These are phyloP conservation scores for Gasteruption jaculator DNA, from an alignment of 2,888 invertebrate genomes.

Conservation along the genomic window DNA sequence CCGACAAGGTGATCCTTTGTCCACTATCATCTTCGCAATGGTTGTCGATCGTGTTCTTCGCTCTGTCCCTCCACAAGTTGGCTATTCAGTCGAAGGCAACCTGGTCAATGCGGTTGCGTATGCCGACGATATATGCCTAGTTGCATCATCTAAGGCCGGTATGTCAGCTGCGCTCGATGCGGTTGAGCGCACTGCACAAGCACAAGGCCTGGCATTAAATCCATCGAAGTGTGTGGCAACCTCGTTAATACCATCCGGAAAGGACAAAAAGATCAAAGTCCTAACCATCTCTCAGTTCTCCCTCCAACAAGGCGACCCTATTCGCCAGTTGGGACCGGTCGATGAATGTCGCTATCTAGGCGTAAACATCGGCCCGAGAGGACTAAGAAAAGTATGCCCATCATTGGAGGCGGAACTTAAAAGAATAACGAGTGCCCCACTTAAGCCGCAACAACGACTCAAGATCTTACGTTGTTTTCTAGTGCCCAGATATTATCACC, in stretches of 20 bases:
- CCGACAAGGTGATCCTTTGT: constrained; percentile 23
- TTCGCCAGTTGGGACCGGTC: constrained; percentile 27
- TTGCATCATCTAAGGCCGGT: constrained; percentile 35
- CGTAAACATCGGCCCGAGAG: constrained; percentile 34
- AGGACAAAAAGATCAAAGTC: background rate
- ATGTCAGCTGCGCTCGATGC: constrained; percentile 32
- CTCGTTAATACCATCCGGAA: constrained; percentile 34
- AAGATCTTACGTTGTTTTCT: constrained; percentile 40
- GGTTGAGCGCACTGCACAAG: background rate
- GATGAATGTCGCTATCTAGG: constrained; percentile 35
- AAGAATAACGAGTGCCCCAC: constrained; percentile 34
- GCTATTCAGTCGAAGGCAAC: constrained; percentile 7
- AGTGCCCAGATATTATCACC: constrained; percentile 43
- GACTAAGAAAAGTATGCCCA: constrained; percentile 29
- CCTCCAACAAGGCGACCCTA: constrained; percentile 17
- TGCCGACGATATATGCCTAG: constrained; percentile 44
- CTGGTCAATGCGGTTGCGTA: constrained; percentile 38
- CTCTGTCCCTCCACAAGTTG: constrained; percentile 18
- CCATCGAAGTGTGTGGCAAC: constrained; percentile 32
- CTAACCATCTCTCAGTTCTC: background rate
- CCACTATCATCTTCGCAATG: constrained; percentile 14
- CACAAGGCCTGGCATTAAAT: constrained; percentile 14
- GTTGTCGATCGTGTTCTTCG: constrained; percentile 13
- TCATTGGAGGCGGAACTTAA: constrained; percentile 19
- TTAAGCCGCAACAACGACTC: constrained; percentile 47